Base-by-base conservation (phyloP, 2,113 vertebrate genomes). In the Colius striatus region DNA sequence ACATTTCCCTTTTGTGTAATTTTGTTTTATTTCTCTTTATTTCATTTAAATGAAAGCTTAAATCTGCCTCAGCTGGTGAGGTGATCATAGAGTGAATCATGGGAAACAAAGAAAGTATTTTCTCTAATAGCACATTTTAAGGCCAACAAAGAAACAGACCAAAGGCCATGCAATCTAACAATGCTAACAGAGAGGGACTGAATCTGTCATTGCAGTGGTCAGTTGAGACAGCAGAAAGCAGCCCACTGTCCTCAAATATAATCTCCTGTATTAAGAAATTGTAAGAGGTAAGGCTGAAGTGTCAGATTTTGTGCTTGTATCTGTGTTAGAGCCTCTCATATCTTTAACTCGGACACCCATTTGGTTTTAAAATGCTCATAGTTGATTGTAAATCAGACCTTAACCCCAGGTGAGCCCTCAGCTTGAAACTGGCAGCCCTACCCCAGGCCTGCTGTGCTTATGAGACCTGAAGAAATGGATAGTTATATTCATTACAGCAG, bases 381-480 rank as follows among this genome's bases (percentile, higher is more conserved):
- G 12, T 43, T 26, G 23, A 13, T 6, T 83, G 9, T 62, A 73
- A 73, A 62, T 18, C 32, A 55, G 16, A 73, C 16, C 45, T 92
- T 66, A 48, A 23, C 20, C 18, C 21, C 11, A 51, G 13, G 25
- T 55, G 57, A 74, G 16, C 51, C 26, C 36, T 71, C 22, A 30
- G 9, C 26, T 60, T 43, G n/a, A 63, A 66, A 57, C 7, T 3
- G 7, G 21, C 26, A 68, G 4, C 32, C 5, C 7, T 55, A 10
- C 7, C 11, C 30, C 32, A 58, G 38, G 45, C 10, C 18, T 3
- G 0, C 20, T 1, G 1, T 48, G 15, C 61, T 66, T 2, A 1
- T 32, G 62, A 55, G 13, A 10, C 30, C 30, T 38, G 54, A 76
- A 74, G 58, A 83, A 67, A 71, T 16, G 27, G 17, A 16, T 34